Percentiles rank a stretch among this genome's conserved stretches.
Evolutionary conservation across 1,140 invertebrate species (phyloP).

Genomic region (Oryctes rhinoceros): DNA sequence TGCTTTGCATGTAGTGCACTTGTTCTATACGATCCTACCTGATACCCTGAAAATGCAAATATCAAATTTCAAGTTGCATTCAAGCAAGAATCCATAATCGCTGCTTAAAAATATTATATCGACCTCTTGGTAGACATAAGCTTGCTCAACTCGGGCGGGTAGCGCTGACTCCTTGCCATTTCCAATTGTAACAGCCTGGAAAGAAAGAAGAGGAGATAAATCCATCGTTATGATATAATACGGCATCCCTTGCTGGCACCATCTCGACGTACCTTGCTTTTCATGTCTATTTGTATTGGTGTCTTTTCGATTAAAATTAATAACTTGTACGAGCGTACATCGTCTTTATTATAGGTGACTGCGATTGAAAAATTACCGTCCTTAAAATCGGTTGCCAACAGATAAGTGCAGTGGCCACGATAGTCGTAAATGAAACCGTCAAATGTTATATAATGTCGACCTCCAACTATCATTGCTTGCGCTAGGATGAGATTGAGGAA

Average conservation of each 20-base stretch:
- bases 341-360: conserved; percentile 56
- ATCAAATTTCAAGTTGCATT: conserved; percentile 71
- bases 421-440: conserved; percentile 75
- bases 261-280: conserved; percentile 26
- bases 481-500: conserved; percentile 62
- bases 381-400: conserved; percentile 75
- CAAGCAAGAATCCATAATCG: conserved; percentile 65
- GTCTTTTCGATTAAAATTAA: conserved; percentile 59
- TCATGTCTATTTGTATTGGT: conserved; percentile 51
- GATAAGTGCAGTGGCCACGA: conserved; percentile 71
- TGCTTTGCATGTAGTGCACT: too few relatives aligned
- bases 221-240: conserved; percentile 14
- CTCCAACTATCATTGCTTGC: conserved; percentile 73
- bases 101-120: conserved; percentile 68
- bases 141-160: conserved; percentile 65
- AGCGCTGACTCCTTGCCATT: conserved; percentile 53
- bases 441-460: conserved; percentile 75
- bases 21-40: conserved; percentile 57
- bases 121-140: conserved; percentile 68
- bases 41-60: conserved; percentile 64
- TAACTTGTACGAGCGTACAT: conserved; percentile 53
- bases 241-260: neutral
- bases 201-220: conserved; percentile 9
- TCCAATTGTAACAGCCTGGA: conserved; percentile 45
- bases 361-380: conserved; percentile 64